Evolutionary conservation across 2,113 vertebrate species (phyloP), one percentile per base, ranked within the genome.

Genomic region (Steatornis caripensis): DNA sequence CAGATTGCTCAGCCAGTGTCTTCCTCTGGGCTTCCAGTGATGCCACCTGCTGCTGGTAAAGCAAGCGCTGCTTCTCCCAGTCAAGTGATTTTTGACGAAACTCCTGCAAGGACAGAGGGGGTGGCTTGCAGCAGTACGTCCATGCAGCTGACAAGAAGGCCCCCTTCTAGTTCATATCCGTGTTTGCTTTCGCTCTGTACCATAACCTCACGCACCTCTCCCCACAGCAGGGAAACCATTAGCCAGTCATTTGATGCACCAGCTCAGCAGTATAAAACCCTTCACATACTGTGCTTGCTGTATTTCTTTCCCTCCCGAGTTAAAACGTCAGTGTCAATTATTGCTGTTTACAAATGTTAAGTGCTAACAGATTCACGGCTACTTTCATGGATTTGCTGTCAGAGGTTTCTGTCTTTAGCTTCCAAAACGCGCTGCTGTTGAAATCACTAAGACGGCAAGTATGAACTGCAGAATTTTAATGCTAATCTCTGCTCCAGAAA

Each of bases 11-110:
- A 37, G 98, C 98, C 92, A 99, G 96, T 37, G 97, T 98, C 91
- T 98, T 99, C 93, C 99, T 99, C 94, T 99, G 99, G 4, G 98
- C 98, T 94, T 99, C 99, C 97, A 99, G 97, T 4, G 97, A 98
- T 37, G 98, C 96, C 81, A 99, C 96, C 96, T 99, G 99, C 95
- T 98, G 98, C 94, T 99, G 99, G 97, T 99, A 98, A 95, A 95
- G 98, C 86, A 98, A 65, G n/a, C 98, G 97, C 96, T 99, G 99
- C 96, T 99, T 98, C 97, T 99, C 99, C 99, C 99, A 99, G 79
- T 99, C 98, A 37, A 97, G 92, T 21, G 99, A 99, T 81, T 95
- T 98, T 69, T 98, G 98, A 29, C 97, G 98, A 62, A 98, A 98
- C 66, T 99, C 99, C 99, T 99, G 97, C 79, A 93, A 88, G 97